Evolutionary conservation across 2,888 invertebrate species (phyloP).

Genomic region (Iselma pallidipennis): DNA sequence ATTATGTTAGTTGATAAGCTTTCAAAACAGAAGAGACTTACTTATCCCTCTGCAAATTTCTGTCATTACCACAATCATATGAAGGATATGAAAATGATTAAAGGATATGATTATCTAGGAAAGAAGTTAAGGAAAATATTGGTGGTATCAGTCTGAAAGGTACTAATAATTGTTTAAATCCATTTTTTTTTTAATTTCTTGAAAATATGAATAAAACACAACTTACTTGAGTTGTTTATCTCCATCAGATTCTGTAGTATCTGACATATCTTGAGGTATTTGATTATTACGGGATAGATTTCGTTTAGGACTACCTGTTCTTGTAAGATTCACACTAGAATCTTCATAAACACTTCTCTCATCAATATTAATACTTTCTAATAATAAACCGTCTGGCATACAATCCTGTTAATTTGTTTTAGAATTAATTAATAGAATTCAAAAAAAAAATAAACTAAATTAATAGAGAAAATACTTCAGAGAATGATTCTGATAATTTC

Average conservation of each 20-base stretch:
- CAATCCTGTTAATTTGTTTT: not conserved
- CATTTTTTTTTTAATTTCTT: not conserved
- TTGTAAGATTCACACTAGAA: not conserved
- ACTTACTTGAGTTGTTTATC: conserved; percentile 68
- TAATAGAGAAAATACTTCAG: conserved; percentile 38
- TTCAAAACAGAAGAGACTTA: conserved; percentile 18
- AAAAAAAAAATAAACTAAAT: not conserved
- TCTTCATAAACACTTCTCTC: conserved; percentile 8
- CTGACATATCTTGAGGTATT: conserved; percentile 77
- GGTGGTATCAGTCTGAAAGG: conserved; percentile 16
- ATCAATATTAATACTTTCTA: conserved; percentile 32
- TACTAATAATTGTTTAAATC: not conserved
- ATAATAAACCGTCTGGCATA: not conserved
- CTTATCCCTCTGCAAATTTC: conserved; percentile 17
- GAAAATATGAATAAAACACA: conserved; percentile 33
- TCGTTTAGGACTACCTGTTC: not conserved
- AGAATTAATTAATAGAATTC: conserved; percentile 2
- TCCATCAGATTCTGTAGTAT: conserved; percentile 79
- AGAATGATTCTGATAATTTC: conserved; percentile 56
- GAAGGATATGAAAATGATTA: conserved; percentile 17
- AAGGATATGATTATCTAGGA: conserved; percentile 20
- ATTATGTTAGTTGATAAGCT: not conserved
- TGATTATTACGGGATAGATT: conserved; percentile 21
- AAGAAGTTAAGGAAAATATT: conserved; percentile 7
- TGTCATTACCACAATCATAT: conserved; percentile 16